Conservation (phyloP, 1,140 invertebrate species). For the Sweltsa coloradensis region DNA sequence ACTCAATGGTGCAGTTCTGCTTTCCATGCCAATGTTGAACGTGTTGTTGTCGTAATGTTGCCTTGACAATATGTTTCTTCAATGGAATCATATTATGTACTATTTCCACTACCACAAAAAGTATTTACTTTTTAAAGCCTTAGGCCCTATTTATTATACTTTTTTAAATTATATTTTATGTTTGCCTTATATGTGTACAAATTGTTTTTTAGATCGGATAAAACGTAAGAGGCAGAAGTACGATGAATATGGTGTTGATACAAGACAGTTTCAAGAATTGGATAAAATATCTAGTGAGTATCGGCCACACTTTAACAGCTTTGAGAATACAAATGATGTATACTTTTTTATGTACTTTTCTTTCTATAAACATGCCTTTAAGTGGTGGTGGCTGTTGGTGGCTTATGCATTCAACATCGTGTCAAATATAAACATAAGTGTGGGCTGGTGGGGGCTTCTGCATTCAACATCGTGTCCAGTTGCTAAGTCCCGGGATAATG, state of each 20-base stretch:
- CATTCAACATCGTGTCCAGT: neutral
- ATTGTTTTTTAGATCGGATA: conserved; percentile 20
- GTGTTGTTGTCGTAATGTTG: conserved; percentile 6
- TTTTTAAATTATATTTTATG: conserved; percentile 17
- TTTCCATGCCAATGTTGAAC: conserved; percentile 3
- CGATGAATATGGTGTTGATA: conserved; percentile 37
- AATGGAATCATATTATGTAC: conserved; percentile 23
- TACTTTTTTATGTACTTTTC: conserved; percentile 9
- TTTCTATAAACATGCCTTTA: conserved; percentile 11
- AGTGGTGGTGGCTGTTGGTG: neutral
- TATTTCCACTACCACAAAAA: conserved; percentile 23
- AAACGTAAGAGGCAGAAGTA: conserved; percentile 45
- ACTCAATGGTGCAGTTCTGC: neutral
- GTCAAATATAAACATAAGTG: neutral
- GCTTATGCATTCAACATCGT: neutral
- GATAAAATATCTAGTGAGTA: conserved; percentile 9
- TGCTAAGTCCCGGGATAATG: neutral
- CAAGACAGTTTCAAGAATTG: conserved; percentile 32
- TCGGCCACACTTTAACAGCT: conserved; percentile 10
- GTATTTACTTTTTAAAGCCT: conserved; percentile 10
- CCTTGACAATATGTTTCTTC: conserved; percentile 10
- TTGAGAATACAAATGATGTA: conserved; percentile 19
- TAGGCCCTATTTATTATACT: conserved; percentile 12
- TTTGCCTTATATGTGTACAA: neutral
- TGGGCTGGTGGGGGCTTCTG: neutral